These are phyloP conservation scores for Haliclona indistincta DNA, from an alignment of 37 sponge, comb jelly and placozoan genomes.

Conservation along the genomic window DNA sequence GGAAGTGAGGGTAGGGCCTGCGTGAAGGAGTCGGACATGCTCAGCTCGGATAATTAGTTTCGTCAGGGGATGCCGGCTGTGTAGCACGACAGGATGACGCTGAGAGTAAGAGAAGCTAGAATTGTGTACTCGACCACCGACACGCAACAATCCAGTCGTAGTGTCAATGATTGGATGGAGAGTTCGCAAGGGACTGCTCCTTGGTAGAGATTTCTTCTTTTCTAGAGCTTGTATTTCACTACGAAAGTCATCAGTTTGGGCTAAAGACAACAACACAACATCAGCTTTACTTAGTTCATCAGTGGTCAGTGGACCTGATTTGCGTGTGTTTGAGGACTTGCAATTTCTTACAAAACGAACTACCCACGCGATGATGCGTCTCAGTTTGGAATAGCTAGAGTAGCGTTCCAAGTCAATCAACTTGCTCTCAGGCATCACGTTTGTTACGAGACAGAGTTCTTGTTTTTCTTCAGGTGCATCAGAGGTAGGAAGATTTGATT, in stretches of 20 bases:
- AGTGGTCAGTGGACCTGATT: too few species aligned
- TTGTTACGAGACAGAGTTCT: too few species aligned
- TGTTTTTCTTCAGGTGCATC: background rate
- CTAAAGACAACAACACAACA: background rate
- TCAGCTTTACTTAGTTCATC: background rate
- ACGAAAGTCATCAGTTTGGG: background rate
- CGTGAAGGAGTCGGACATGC: conserved; percentile 27
- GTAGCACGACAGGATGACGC: conserved; percentile 38
- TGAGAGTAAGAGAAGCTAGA: conserved; percentile 9
- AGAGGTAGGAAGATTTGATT: background rate
- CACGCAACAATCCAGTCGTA: conserved; percentile 20
- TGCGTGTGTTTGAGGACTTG: too few species aligned
- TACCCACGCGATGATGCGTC: conserved; percentile 29
- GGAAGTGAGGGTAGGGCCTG: conserved; percentile 18
- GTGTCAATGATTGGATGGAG: conserved; percentile 46
- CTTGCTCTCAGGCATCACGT: background rate
- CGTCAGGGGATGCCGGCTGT: conserved; percentile 20
- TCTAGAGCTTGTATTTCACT: background rate
- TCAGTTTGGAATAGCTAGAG: conserved; percentile 19
- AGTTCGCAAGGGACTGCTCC: background rate
- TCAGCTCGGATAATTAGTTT: conserved; percentile 31
- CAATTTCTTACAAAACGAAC: conserved; percentile 25
- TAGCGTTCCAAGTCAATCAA: conserved; percentile 15
- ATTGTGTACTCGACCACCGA: conserved; percentile 37
- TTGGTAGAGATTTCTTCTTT: background rate